Conservation (phyloP, 2,888 invertebrate species). For the Drosophila diplacantha region DNA sequence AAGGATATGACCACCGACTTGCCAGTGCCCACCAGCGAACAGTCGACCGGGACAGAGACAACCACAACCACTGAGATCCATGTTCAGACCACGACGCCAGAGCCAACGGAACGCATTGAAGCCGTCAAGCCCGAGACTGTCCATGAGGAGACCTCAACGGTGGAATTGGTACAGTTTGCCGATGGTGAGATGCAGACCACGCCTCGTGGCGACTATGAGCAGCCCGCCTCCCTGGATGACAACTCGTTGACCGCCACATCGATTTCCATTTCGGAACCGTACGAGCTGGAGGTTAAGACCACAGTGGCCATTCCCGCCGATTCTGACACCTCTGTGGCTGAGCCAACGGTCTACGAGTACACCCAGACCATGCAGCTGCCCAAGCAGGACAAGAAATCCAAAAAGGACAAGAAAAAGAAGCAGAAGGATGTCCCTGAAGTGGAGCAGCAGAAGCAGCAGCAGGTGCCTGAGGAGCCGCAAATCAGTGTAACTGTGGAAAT, state of each 20-base stretch:
- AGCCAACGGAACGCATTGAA: constrained; percentile 48
- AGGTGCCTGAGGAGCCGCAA: constrained; percentile 54
- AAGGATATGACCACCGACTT: constrained; percentile 75
- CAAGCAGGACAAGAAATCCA: constrained; percentile 70
- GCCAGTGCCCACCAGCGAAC: constrained; percentile 60
- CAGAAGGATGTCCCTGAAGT: constrained; percentile 39
- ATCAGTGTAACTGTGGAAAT: constrained; percentile 74
- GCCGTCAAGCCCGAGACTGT: constrained; percentile 32
- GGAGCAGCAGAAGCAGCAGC: constrained; percentile 48
- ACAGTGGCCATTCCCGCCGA: constrained; percentile 81
- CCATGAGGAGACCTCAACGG: constrained; percentile 58
- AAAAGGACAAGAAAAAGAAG: constrained; percentile 76
- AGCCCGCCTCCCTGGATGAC: constrained; percentile 63
- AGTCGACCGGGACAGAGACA: constrained; percentile 69
- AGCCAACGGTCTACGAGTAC: constrained; percentile 73
- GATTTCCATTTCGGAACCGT: constrained; percentile 76
- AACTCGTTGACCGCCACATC: constrained; percentile 63
- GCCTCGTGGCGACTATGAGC: constrained; percentile 51
- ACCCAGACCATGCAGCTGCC: constrained; percentile 73
- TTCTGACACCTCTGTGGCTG: constrained; percentile 77
- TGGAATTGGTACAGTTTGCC: constrained; percentile 52
- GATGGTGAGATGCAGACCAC: constrained; percentile 75
- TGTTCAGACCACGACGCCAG: constrained; percentile 65
- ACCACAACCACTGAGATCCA: constrained; percentile 58
- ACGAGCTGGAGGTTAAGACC: constrained; percentile 79